phyloP scores from a whole-genome alignment of 2,888 invertebrate species.

The Heliconius sara region DNA sequence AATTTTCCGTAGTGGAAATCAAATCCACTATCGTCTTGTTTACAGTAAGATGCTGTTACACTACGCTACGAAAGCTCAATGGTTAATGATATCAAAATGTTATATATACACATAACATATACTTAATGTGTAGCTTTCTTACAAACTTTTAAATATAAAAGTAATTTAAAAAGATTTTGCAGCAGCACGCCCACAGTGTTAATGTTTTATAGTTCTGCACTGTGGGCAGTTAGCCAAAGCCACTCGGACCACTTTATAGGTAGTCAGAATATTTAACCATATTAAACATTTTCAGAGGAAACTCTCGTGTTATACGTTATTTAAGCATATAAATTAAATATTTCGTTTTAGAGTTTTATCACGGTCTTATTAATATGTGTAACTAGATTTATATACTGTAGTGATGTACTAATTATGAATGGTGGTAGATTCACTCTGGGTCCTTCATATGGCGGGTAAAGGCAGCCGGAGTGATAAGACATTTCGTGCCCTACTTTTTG shows the following conservation, averaged over 20 bases:
- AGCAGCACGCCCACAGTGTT: slow-evolving; percentile 38
- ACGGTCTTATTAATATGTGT: neutral
- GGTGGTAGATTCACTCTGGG: too few relatives aligned
- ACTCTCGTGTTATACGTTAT: slow-evolving; percentile 13
- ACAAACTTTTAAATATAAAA: slow-evolving; percentile 37
- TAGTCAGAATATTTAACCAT: slow-evolving; percentile 35
- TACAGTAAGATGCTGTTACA: too few relatives aligned
- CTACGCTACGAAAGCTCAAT: too few relatives aligned
- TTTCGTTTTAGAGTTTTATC: neutral
- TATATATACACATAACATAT: neutral
- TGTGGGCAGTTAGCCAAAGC: slow-evolving; percentile 42
- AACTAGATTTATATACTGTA: neutral
- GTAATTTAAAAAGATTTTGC: slow-evolving; percentile 39
- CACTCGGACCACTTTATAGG: slow-evolving; percentile 31
- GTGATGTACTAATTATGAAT: too few relatives aligned
- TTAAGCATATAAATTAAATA: slow-evolving; percentile 1
- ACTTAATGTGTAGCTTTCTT: slow-evolving; percentile 32
- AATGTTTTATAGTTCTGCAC: slow-evolving; percentile 41
- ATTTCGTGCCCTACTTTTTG: too few relatives aligned
- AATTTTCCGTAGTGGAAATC: too few relatives aligned
- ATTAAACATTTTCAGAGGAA: slow-evolving; percentile 23
- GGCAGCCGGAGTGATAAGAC: too few relatives aligned
- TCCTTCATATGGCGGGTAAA: too few relatives aligned
- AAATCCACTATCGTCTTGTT: too few relatives aligned
- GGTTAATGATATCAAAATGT: neutral